These are phyloP conservation scores for Lasioglossum baleicum DNA, from an alignment of 1,140 invertebrate species.

Conservation along the genomic window DNA sequence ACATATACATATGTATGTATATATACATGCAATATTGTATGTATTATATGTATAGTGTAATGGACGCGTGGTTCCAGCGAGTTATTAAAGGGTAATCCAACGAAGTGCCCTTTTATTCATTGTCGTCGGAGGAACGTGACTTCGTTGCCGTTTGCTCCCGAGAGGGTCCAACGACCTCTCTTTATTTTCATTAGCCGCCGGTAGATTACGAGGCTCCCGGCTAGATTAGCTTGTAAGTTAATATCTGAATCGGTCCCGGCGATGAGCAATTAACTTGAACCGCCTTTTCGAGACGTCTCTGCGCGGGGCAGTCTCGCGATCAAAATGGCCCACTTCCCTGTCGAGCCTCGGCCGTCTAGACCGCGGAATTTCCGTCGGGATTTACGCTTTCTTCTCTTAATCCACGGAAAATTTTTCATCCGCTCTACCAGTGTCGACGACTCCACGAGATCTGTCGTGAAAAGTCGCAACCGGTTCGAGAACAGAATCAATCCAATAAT, in stretches of 20 bases:
- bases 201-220: conserved; percentile 36
- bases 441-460: too few species aligned
- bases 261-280: conserved; percentile 31
- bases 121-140: conserved; percentile 47
- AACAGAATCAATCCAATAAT: too few species aligned
- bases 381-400: too few species aligned
- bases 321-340: neutral
- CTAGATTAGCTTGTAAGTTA: conserved; percentile 40
- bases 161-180: conserved; percentile 43
- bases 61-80: conserved; percentile 14
- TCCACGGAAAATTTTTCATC: too few species aligned
- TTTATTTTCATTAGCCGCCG: conserved; percentile 43
- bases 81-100: conserved; percentile 45
- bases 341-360: neutral
- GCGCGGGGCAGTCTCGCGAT: neutral
- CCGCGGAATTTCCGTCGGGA: neutral
- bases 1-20: too few species aligned
- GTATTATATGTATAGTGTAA: conserved; percentile 5
- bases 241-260: conserved; percentile 36
- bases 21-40: too few species aligned
- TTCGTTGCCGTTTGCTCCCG: conserved; percentile 46
- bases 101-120: conserved; percentile 32
- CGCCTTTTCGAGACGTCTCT: neutral
- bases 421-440: too few species aligned
- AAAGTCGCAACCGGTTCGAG: too few species aligned